Evolutionary conservation across 2,797 vertebrate genomes (phyloP).

Genomic region (Danio tinwini): DNA sequence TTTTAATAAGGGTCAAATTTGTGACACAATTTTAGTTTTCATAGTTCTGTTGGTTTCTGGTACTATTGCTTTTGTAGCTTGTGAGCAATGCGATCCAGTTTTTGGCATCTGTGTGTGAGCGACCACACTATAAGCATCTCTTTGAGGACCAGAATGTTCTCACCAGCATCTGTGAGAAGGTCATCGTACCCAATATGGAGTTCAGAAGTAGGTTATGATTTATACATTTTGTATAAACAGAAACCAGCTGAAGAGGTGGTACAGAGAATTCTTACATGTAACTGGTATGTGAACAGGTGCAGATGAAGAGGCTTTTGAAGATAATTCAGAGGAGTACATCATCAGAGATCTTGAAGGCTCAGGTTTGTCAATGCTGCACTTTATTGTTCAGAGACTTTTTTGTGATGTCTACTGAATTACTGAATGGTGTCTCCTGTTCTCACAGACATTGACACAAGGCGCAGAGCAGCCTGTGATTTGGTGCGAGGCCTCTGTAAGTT

Average conservation of each 20-base stretch:
- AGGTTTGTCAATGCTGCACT: constrained; percentile 73
- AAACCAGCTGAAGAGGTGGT: neutral
- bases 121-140: constrained; percentile 96
- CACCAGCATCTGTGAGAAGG: constrained; percentile 99
- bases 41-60: neutral
- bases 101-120: constrained; percentile 96
- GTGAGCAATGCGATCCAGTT: constrained; percentile 99
- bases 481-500: constrained; percentile 97
- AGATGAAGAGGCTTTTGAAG: constrained; percentile 98
- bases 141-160: constrained; percentile 97
- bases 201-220: constrained; percentile 89
- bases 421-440: neutral
- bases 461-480: constrained; percentile 95
- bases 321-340: constrained; percentile 99
- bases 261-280: neutral
- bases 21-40: neutral
- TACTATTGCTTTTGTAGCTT: constrained; percentile 77
- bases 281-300: constrained; percentile 81
- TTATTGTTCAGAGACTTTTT: neutral
- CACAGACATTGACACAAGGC: constrained; percentile 96
- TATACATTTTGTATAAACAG: neutral
- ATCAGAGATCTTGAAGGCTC: constrained; percentile 97
- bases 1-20: neutral
- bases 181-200: constrained; percentile 99
- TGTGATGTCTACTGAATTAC: neutral